phyloP scores from a whole-genome alignment of 2,888 invertebrate species.

The Sycophila texana region DNA sequence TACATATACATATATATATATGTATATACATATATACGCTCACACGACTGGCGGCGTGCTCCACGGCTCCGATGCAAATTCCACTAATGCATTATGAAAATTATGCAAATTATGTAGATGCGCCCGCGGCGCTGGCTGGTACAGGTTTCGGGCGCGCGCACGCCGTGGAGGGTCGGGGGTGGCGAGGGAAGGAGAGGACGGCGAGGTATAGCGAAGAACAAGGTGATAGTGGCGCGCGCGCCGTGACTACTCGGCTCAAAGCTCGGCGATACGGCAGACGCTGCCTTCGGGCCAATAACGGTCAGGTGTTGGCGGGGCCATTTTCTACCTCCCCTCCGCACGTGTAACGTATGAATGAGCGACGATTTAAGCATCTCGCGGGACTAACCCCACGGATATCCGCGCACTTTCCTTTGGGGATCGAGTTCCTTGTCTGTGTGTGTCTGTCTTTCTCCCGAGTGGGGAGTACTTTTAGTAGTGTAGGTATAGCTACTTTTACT shows the following conservation, averaged over 20 bases:
- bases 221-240: slow-evolving; percentile 26
- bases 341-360: slow-evolving; percentile 41
- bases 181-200: background rate
- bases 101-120: slow-evolving; percentile 66
- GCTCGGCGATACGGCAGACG: background rate
- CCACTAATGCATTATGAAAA: slow-evolving; percentile 68
- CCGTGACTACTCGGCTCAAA: background rate
- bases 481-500: too few species aligned
- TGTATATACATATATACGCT: too few species aligned
- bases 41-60: background rate
- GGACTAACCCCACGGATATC: slow-evolving; percentile 26
- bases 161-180: background rate
- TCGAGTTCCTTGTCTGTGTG: background rate
- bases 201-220: slow-evolving; percentile 2
- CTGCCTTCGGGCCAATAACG: background rate
- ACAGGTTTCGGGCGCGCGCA: background rate
- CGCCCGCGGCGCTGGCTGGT: slow-evolving; percentile 4
- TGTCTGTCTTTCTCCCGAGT: too few species aligned
- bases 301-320: background rate
- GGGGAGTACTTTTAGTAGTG: too few species aligned
- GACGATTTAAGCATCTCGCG: slow-evolving; percentile 41
- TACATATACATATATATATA: background rate
- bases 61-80: slow-evolving; percentile 63
- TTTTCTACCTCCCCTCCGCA: too few species aligned
- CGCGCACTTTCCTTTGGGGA: slow-evolving; percentile 29